Conservation (phyloP, 1,140 invertebrate species). For the Heliconius hewitsoni region DNA sequence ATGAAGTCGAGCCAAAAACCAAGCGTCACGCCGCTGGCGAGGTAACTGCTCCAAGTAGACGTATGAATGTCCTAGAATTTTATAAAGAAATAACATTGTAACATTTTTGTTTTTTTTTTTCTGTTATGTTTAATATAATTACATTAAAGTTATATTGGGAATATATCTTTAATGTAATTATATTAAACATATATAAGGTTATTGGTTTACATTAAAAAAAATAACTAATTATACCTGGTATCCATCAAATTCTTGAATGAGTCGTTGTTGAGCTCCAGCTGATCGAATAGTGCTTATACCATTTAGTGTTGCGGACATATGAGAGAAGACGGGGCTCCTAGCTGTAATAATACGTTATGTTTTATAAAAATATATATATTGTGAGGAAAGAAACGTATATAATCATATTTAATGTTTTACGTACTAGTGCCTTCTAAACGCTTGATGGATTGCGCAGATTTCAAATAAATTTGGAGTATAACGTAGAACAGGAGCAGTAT, state of each 20-base stretch:
- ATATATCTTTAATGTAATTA: too few species aligned
- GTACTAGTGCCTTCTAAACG: slow-evolving; percentile 91
- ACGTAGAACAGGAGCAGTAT: slow-evolving; percentile 87
- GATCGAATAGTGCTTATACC: slow-evolving; percentile 92
- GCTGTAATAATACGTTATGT: slow-evolving; percentile 63
- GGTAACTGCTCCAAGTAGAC: slow-evolving; percentile 76
- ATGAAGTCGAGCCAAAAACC: slow-evolving; percentile 83
- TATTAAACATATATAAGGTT: too few species aligned
- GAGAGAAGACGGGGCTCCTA: slow-evolving; percentile 91
- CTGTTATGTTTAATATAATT: background rate
- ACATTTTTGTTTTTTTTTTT: background rate
- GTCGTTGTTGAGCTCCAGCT: slow-evolving; percentile 83
- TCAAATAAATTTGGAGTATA: slow-evolving; percentile 89
- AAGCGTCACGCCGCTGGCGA: slow-evolving; percentile 76
- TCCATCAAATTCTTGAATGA: slow-evolving; percentile 87
- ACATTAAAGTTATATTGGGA: too few species aligned
- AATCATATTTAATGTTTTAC: slow-evolving; percentile 33
- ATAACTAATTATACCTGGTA: slow-evolving; percentile 58
- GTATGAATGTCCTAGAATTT: slow-evolving; percentile 70
- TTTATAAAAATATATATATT: slow-evolving; percentile 1
- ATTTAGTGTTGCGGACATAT: slow-evolving; percentile 89
- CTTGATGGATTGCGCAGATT: slow-evolving; percentile 92
- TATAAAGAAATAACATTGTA: background rate
- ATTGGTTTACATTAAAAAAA: too few species aligned
- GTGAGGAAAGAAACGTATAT: background rate